phyloP scores from a whole-genome alignment of 2,888 invertebrate species.

The Hirtodrosophila cameraria region DNA sequence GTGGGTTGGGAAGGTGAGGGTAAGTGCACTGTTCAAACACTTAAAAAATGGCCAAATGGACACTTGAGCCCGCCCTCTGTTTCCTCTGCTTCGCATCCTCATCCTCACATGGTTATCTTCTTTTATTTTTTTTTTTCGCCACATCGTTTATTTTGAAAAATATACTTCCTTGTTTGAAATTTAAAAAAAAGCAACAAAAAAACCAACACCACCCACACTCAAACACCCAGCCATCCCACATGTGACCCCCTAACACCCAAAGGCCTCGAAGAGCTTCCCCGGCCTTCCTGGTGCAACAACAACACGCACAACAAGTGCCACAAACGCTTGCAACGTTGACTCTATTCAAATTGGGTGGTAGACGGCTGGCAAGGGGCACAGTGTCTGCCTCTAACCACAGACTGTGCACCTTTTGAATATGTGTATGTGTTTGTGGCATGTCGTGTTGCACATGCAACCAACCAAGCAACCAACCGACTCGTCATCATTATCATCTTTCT shows the following conservation, averaged over 20 bases:
- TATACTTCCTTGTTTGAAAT: too few relatives aligned
- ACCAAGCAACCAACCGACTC: constrained; percentile 24
- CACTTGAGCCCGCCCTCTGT: constrained; percentile 24
- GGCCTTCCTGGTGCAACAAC: constrained; percentile 44
- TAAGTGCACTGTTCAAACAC: constrained; percentile 38
- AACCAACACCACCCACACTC: too few relatives aligned
- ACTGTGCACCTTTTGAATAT: constrained; percentile 32
- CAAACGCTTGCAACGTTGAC: constrained; percentile 22
- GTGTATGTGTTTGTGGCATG: constrained; percentile 42
- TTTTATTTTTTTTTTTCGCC: constrained; percentile 2
- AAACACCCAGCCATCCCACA: too few relatives aligned
- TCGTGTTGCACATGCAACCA: constrained; percentile 49
- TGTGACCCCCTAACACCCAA: too few relatives aligned
- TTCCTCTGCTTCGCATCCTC: neutral
- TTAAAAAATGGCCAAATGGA: constrained; percentile 47
- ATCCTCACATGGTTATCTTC: neutral
- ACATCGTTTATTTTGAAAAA: constrained; percentile 20
- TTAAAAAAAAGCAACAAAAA: too few relatives aligned
- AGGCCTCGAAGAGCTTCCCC: constrained; percentile 40
- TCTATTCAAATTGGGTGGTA: constrained; percentile 15
- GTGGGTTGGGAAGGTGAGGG: neutral
- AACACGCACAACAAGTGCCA: constrained; percentile 20
- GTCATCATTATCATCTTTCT: constrained; percentile 27
- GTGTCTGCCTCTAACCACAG: constrained; percentile 38
- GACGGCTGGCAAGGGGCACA: neutral